Evolutionary conservation across 1,140 invertebrate species (phyloP), one percentile per base, ranked within the genome.

Genomic region (Thereuonema tuberculata): DNA sequence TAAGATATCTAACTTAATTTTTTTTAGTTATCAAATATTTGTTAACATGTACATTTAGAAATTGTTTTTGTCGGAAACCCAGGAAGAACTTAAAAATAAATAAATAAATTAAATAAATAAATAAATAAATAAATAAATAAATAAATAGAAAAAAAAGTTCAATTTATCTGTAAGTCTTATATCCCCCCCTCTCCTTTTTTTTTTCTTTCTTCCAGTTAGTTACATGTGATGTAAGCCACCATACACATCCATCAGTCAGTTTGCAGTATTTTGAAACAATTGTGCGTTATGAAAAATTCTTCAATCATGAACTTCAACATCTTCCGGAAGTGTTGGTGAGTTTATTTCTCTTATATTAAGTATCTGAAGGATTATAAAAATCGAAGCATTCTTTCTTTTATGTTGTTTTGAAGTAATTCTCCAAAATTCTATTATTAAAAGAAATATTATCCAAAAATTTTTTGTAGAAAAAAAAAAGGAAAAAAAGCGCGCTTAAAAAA

Each of bases 281-380:
- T 56, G 73, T 76, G 2, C 71, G 80, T 29, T 81, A 80, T 67
- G 78, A 80, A 58, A 80, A 77, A 62, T 79, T 79, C 68, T 80
- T 81, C 65, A 61, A 65, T 25, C 67, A 68, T 46, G 74, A 80
- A 63, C 71, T 76, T 3, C 70, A 77, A 28, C 72, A 74, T 64
- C 76, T 80, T 61, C 73, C 74, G 20, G 69, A 73, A 47, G 73
- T 77, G 24, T 64, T 80, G 56, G 74, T 76, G 63, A 69, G 47
- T 48, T 43, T 57, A 37, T 37, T 37, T 17, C 31, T 37, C 17
- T 37, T 37, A 5, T 37, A 9, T 37, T 37, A 37, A 17, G 31
- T 37, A 9, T 37, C 17, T 37, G n/a, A n/a, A n/a, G n/a, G n/a
- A 37, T 37, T 37, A 17, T 9, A 9, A 37, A 37, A 37, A 37